Evolutionary conservation across 2,113 vertebrate genomes (phyloP), one percentile per base, ranked within the genome.

Genomic region (Alethe diademata): DNA sequence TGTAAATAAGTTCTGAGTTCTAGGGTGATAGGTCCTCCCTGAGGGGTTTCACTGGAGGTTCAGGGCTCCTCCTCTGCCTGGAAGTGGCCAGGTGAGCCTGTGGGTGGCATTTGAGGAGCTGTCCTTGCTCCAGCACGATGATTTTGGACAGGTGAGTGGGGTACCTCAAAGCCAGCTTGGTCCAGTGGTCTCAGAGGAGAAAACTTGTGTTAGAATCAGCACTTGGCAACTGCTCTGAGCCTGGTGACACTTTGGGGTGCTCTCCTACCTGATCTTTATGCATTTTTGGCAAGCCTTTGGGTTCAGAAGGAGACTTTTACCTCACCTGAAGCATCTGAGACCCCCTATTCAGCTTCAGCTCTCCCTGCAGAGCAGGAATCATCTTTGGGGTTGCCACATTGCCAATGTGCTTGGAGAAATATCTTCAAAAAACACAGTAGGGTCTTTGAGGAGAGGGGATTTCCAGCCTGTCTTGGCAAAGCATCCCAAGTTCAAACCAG

Each of bases 321-420:
- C 64, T 74, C 4, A 0, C 9, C 25, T 33, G 53, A 48, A 24
- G 17, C 18, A 48, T 31, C 43, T 12, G 43, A 74, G 48, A 65
- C 1, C 8, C 9, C 4, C 8, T 18, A 0, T 5, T 33, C 33
- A 14, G 15, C 85, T 40, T 61, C 48, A 12, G 13, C 7, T 69
- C 36, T 72, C 9, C 8, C 13, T 60, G 70, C 8, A 69, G 33
- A 53, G 26, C 23, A 74, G 53, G 25, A 74, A 50, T 28, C 11
- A 19, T 25, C 61, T 54, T 18, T 45, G 38, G 54, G 33, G 18
- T 8, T 45, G 33, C 11, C n/a, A 7, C 1, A 1, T 8, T 58
- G 24, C 15, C 1, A 1, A 24, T 12, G 69, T 48, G 11, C 60
- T 66, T 36, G 11, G 51, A 58, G 71, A 83, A 80, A 61, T 1